Percentiles rank a stretch among this genome's conserved stretches.
Conservation (phyloP, 2,797 vertebrate species). For the Halcyon smyrnensis region DNA sequence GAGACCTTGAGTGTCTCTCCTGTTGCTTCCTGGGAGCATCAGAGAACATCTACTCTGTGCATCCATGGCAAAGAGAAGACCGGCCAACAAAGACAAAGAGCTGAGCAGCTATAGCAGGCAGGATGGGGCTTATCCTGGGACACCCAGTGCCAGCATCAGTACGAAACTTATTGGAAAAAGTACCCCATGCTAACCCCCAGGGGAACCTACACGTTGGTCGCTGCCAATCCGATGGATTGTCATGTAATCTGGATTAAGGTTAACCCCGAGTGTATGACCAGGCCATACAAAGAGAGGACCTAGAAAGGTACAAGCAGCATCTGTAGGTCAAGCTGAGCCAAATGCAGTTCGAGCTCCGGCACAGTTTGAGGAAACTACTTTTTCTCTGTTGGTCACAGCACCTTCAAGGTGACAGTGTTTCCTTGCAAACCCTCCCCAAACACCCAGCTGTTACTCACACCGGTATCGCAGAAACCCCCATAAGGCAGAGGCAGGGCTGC, state of each 20-base stretch:
- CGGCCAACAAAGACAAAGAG: background rate
- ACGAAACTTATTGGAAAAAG: background rate
- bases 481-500: background rate
- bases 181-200: background rate
- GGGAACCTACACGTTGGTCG: background rate
- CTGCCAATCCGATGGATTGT: background rate
- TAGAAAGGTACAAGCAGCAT: background rate
- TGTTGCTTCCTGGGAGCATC: background rate
- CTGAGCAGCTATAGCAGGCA: background rate
- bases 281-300: background rate
- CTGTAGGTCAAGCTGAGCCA: background rate
- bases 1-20: background rate
- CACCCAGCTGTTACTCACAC: background rate
- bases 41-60: background rate
- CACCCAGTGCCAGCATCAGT: background rate
- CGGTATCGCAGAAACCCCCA: background rate
- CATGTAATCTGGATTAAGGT: background rate
- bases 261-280: rapidly evolving
- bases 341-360: background rate
- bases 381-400: background rate
- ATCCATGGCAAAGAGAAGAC: rapidly evolving
- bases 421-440: background rate
- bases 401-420: background rate
- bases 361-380: background rate
- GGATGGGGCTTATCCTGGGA: background rate